Evolutionary conservation across 2,888 invertebrate species (phyloP).

Genomic region (Harmothoe impar): DNA sequence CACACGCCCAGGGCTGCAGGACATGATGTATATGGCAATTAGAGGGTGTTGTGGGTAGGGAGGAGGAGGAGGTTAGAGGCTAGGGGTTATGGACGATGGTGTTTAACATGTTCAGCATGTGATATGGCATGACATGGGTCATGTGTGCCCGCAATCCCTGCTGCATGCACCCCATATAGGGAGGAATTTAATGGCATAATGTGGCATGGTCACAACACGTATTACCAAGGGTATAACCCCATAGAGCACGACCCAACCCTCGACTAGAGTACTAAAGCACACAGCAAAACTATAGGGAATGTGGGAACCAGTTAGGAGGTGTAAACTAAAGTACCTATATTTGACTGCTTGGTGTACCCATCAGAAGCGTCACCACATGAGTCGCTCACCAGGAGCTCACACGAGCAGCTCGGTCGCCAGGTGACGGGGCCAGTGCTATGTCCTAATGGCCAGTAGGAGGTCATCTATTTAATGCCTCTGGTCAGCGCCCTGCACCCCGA

Average conservation of each 20-base stretch:
- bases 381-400: background rate
- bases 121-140: slow-evolving; percentile 3
- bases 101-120: slow-evolving; percentile 38
- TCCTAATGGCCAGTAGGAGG: background rate
- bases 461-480: background rate
- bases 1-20: background rate
- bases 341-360: background rate
- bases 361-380: too few species aligned
- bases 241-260: background rate
- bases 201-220: background rate
- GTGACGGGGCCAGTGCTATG: background rate
- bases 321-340: background rate
- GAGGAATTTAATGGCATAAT: background rate
- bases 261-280: background rate
- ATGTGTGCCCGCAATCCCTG: background rate
- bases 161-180: background rate
- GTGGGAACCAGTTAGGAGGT: background rate
- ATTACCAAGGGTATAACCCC: too few species aligned
- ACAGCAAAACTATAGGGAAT: background rate
- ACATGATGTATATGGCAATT: slow-evolving; percentile 56
- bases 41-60: slow-evolving; percentile 9
- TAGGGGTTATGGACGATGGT: background rate
- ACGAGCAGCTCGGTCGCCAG: background rate
- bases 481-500: background rate
- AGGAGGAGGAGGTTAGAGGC: background rate